Conservation (phyloP, 2,113 vertebrate genomes). For the Accipiter cooperii region DNA sequence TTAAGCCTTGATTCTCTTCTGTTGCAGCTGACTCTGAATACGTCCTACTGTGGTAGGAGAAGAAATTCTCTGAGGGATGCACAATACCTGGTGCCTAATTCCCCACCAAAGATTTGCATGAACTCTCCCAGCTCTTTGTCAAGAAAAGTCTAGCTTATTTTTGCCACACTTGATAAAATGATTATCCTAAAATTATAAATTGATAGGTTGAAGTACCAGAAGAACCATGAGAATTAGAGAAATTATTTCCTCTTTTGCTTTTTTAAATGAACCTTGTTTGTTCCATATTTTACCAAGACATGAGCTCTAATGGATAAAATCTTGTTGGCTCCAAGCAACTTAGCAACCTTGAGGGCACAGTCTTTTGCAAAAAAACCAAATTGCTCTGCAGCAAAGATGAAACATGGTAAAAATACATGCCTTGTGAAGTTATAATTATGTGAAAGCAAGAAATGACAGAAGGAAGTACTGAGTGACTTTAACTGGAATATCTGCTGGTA, state of each 20-base stretch:
- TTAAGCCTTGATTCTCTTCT: neutral
- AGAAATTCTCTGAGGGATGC: neutral
- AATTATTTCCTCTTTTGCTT: neutral
- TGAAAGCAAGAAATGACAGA: neutral
- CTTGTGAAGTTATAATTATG: neutral
- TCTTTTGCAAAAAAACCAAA: neutral
- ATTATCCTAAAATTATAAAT: neutral
- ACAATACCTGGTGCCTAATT: neutral
- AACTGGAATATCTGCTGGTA: neutral
- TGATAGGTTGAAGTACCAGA: neutral
- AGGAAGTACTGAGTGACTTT: neutral
- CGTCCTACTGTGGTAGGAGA: neutral
- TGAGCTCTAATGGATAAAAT: neutral
- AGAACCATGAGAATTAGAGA: neutral
- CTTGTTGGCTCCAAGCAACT: neutral
- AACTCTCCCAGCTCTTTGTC: neutral
- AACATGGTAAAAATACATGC: neutral
- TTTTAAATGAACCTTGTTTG: neutral
- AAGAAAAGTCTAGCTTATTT: neutral
- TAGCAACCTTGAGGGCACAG: neutral
- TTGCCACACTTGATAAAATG: neutral
- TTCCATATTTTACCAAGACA: neutral
- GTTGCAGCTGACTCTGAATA: neutral
- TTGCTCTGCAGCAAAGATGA: neutral
- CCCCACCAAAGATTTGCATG: neutral